Base-by-base conservation (phyloP, 2,888 invertebrate genomes). In the Chironomus riparius region DNA sequence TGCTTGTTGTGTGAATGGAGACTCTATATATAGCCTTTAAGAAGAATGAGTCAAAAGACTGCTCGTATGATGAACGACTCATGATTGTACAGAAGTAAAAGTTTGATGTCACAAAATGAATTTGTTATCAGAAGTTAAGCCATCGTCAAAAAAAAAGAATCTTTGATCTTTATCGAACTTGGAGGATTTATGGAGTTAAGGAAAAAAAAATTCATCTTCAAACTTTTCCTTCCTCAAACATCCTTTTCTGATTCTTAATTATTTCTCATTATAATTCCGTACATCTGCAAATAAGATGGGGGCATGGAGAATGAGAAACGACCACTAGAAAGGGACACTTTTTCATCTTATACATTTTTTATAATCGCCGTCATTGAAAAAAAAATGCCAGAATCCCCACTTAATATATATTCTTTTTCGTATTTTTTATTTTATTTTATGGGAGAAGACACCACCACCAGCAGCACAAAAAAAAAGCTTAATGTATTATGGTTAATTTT, bases 201-300 rank as follows among this genome's bases (percentile, higher is more conserved):
- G 38, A 38, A 18, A 13, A n/a, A 7, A 50, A 56, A 56, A 3
- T 56, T 56, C 18, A 0, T 56, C 18, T 15, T 56, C 56, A 56
- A 56, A 56, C n/a, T n/a, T 56, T 56, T 24, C 22, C 21, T 4
- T 65, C 12, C 62, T 22, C 62, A 18, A 48, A 48, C 15, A n/a
- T 15, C 48, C 70, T 62, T n/a, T 61, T 72, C 61, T 73, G 38
- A 24, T 13, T 61, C 38, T 13, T 73, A 73, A 73, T 73, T 73
- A 56, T 62, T 50, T 28, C 62, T 62, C 72, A 62, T 73, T 73
- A 73, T 62, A 62, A 50, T 56, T 22, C 56, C 24, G 24, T 65
- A 65, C 65, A 65, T 56, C 56, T 56, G 56, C 18, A 15, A 56
- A 15, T 56, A 56, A 56, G 15, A 38, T 38, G 38, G 5, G 38